These are phyloP conservation scores for Perca schrenkii DNA, from an alignment of 2,113 vertebrate species.

Conservation along the genomic window DNA sequence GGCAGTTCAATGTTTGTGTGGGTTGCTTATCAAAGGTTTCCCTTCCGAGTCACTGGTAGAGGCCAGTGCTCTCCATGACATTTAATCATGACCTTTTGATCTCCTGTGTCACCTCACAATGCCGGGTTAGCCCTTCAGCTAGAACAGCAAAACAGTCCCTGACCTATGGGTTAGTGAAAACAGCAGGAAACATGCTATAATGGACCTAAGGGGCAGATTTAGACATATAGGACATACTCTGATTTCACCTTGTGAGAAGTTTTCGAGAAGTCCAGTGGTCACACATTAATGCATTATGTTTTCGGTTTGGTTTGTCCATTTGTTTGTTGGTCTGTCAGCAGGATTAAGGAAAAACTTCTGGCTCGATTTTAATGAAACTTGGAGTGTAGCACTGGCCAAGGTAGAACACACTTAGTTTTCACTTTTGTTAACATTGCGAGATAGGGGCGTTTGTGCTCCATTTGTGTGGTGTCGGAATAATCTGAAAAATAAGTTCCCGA, in stretches of 20 bases:
- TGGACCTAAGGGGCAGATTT: constrained; percentile 21
- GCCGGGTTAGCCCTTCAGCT: constrained; percentile 46
- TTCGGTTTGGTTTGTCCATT: no score
- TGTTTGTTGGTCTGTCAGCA: no score
- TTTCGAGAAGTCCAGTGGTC: background rate
- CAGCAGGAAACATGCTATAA: constrained; percentile 16
- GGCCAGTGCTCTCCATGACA: constrained; percentile 61
- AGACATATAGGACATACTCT: background rate
- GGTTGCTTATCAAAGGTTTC: constrained; percentile 43
- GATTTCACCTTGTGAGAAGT: constrained; percentile 25
- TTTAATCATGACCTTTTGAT: constrained; percentile 67
- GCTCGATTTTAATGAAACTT: no score
- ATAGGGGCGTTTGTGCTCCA: no score
- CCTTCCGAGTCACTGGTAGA: constrained; percentile 37
- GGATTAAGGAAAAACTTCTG: no score
- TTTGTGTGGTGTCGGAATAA: no score
- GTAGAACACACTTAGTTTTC: no score
- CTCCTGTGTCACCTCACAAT: constrained; percentile 52
- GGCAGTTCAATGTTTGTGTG: background rate
- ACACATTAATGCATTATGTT: constrained; percentile 25
- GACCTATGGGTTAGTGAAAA: constrained; percentile 59
- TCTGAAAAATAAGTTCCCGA: no score
- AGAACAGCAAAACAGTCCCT: constrained; percentile 45
- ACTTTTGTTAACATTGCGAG: no score
- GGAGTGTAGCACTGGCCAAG: no score